These are phyloP conservation scores for Drosophila fuyamai DNA, from an alignment of 1,140 invertebrate species.

Conservation along the genomic window DNA sequence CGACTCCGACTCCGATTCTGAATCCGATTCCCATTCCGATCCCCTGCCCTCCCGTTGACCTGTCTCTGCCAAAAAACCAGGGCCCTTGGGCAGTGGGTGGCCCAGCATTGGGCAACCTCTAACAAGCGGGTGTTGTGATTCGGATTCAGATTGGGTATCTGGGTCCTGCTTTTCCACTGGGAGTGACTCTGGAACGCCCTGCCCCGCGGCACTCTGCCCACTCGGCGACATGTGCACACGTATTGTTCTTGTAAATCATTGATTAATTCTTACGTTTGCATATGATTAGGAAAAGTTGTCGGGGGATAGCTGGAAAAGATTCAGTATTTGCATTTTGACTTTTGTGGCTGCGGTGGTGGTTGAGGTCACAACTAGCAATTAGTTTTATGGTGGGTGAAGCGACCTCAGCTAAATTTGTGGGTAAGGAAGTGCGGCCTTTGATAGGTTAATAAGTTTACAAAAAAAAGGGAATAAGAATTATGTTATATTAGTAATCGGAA, in stretches of 20 bases:
- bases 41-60: constrained; percentile 28
- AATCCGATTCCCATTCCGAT: neutral
- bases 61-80: constrained; percentile 27
- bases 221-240: constrained; percentile 73
- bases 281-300: constrained; percentile 74
- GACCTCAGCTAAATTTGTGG: constrained; percentile 24
- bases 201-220: constrained; percentile 35
- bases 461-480: neutral
- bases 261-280: constrained; percentile 79
- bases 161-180: constrained; percentile 21
- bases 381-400: constrained; percentile 30
- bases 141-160: constrained; percentile 8
- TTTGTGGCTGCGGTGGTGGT: constrained; percentile 22
- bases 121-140: constrained; percentile 66
- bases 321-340: constrained; percentile 46
- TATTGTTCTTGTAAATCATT: constrained; percentile 82
- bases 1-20: constrained; percentile 24
- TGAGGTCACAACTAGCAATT: constrained; percentile 33
- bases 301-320: constrained; percentile 34
- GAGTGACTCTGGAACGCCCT: constrained; percentile 29
- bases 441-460: constrained; percentile 5
- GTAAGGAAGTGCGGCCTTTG: neutral
- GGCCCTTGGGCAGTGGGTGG: constrained; percentile 66
- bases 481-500: neutral
- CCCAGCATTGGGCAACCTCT: constrained; percentile 28